Evolutionary conservation across 1,140 invertebrate species (phyloP).

Genomic region (Neotoxoptera formosana): DNA sequence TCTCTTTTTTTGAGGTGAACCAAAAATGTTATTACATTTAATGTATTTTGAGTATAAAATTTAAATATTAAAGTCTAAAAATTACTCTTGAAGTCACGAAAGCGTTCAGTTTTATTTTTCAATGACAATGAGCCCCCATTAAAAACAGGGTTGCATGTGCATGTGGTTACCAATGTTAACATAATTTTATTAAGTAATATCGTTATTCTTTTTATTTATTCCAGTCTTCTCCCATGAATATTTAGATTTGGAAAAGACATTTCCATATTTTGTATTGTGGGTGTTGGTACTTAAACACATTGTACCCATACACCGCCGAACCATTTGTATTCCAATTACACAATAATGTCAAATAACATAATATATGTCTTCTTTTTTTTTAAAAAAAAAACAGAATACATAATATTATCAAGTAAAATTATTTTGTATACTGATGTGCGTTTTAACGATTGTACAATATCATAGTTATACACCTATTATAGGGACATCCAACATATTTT

Average conservation of each 20-base stretch:
- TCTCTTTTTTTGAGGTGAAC: no score
- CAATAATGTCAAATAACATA: background rate
- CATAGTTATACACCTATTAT: background rate
- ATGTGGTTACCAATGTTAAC: background rate
- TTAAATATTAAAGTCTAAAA: background rate
- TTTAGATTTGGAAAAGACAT: background rate
- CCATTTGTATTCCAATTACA: background rate
- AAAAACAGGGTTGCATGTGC: background rate
- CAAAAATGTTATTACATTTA: background rate
- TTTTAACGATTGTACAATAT: background rate
- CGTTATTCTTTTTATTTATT: background rate
- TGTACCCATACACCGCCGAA: background rate
- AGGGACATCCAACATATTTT: background rate
- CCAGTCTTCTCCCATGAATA: background rate
- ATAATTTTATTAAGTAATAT: constrained; percentile 20
- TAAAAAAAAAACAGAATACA: background rate
- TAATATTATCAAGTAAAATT: background rate
- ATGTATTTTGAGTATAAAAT: background rate
- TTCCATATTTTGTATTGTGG: background rate
- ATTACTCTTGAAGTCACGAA: background rate
- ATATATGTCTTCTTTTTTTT: background rate
- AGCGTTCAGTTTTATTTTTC: background rate
- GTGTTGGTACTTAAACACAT: background rate
- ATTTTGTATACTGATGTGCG: background rate
- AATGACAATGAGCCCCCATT: background rate